Percentiles rank a stretch among this genome's conserved stretches.
Conservation (phyloP, 2,113 vertebrate genomes). For the Pampusana beccarii region DNA sequence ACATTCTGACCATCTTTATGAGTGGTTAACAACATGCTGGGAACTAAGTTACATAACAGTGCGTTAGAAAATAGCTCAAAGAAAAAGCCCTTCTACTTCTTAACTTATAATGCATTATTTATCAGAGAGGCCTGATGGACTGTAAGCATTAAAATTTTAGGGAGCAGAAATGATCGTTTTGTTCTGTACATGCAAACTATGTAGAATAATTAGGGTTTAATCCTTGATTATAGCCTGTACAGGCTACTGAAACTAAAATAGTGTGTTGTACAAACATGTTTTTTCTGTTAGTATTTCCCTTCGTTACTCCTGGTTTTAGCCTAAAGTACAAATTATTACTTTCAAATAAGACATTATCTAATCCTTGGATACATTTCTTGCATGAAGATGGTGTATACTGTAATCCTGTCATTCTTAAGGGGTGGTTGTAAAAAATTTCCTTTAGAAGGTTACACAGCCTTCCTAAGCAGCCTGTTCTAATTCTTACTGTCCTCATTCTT, state of each 20-base stretch:
- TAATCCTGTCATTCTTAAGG: not conserved
- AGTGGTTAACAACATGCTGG: not conserved
- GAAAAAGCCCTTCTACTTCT: not conserved
- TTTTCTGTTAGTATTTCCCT: not conserved
- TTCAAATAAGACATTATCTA: not conserved
- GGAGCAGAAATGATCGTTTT: not conserved
- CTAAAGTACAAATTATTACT: not conserved
- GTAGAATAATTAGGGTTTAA: not conserved
- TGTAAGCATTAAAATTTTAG: constrained; percentile 3
- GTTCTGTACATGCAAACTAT: not conserved
- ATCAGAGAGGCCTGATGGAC: not conserved
- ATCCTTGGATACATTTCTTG: not conserved
- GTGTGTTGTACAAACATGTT: not conserved
- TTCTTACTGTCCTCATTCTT: not conserved
- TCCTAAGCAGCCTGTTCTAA: not conserved
- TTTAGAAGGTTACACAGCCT: not conserved
- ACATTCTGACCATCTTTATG: not conserved
- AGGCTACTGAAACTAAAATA: not conserved
- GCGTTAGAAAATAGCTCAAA: not conserved
- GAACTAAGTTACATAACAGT: not conserved
- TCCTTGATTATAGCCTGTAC: not conserved
- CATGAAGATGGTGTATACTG: not conserved
- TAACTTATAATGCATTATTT: not conserved
- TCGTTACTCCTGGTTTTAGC: not conserved
- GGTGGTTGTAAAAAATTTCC: not conserved